These are phyloP conservation scores for Creontiades dilutus DNA, from an alignment of 2,888 invertebrate species.

Conservation along the genomic window DNA sequence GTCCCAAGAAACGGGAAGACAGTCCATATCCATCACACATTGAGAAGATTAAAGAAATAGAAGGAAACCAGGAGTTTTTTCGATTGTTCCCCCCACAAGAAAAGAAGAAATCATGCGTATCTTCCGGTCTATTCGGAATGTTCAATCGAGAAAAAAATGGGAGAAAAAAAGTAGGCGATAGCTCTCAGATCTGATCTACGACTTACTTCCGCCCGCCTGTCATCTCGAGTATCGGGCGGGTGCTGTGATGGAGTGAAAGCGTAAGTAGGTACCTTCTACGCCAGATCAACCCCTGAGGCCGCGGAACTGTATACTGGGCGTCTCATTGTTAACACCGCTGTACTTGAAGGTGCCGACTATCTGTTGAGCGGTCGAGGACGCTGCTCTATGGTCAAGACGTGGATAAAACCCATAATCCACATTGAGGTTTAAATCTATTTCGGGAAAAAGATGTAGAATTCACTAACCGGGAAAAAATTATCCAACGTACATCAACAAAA, in stretches of 20 bases:
- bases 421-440: too few species aligned
- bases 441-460: too few species aligned
- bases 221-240: background rate
- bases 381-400: too few species aligned
- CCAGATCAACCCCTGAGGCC: background rate
- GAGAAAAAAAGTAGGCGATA: background rate
- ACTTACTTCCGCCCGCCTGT: conserved; percentile 16
- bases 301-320: background rate
- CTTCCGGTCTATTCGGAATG: conserved; percentile 6
- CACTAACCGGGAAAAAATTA: too few species aligned
- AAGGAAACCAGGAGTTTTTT: background rate
- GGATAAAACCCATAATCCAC: too few species aligned
- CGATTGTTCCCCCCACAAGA: background rate
- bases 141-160: conserved; percentile 12
- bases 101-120: background rate
- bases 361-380: too few species aligned
- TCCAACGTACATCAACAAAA: too few species aligned
- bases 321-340: too few species aligned
- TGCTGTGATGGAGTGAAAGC: conserved; percentile 12
- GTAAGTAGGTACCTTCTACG: background rate
- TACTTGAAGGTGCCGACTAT: too few species aligned
- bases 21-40: too few species aligned
- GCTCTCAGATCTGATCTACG: background rate
- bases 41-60: too few species aligned
- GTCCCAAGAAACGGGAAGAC: too few species aligned